Evolutionary conservation across 2,797 vertebrate species (phyloP).

Genomic region (Cossypha heuglini): DNA sequence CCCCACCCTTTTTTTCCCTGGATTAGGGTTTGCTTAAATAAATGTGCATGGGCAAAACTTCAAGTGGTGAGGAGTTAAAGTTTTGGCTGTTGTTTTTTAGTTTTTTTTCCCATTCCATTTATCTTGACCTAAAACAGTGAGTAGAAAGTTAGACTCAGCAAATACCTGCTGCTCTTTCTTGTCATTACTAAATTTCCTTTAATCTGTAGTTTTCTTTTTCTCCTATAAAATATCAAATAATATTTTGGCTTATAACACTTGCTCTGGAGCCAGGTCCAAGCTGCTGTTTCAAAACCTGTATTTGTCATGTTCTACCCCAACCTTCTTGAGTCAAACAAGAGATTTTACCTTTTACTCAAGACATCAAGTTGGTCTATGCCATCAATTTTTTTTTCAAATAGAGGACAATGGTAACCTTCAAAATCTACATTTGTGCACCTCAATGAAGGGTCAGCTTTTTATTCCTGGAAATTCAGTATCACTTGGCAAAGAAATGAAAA

Average conservation of each 20-base stretch:
- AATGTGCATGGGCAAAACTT: neutral
- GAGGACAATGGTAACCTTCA: neutral
- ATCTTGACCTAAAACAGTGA: neutral
- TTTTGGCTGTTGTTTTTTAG: neutral
- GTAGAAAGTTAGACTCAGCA: neutral
- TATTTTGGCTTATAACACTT: neutral
- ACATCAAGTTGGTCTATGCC: neutral
- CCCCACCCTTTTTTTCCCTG: rapidly evolving
- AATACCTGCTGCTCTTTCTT: neutral
- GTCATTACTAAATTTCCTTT: neutral
- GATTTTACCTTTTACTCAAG: neutral
- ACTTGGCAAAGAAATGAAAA: neutral
- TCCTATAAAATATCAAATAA: neutral
- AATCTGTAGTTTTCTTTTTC: neutral
- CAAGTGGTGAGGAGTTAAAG: neutral
- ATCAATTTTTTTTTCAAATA: neutral
- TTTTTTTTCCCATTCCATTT: neutral
- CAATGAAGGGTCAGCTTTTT: neutral
- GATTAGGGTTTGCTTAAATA: neutral
- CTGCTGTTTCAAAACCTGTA: neutral
- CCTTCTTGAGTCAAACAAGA: neutral
- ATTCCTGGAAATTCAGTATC: neutral
- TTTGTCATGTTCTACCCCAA: neutral
- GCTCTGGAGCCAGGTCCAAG: neutral
- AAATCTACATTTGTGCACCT: neutral